Evolutionary conservation across 2,888 invertebrate species (phyloP).

Genomic region (Mongoloraphidia duomilia): DNA sequence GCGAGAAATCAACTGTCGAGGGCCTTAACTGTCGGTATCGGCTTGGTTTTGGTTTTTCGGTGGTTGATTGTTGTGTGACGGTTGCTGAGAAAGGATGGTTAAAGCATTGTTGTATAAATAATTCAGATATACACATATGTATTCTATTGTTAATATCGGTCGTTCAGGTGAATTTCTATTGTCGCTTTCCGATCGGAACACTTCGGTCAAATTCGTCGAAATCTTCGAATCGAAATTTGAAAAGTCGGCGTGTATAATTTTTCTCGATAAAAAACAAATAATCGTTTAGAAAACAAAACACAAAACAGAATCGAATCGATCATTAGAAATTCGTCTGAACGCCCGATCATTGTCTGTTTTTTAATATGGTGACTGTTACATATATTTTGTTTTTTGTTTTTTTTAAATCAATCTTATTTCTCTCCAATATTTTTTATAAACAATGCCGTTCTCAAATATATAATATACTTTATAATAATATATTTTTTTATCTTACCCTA

Average conservation of each 20-base stretch:
- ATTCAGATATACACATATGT: too few species aligned
- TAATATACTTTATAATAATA: slow-evolving; percentile 29
- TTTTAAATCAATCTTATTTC: slow-evolving; percentile 46
- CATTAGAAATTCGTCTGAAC: not conserved
- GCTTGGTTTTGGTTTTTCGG: slow-evolving; percentile 36
- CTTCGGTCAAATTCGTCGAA: too few species aligned
- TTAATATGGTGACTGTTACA: slow-evolving; percentile 9
- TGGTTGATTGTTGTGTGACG: slow-evolving; percentile 31
- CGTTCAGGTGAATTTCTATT: too few species aligned
- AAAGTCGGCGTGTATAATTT: too few species aligned
- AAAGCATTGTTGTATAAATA: slow-evolving; percentile 24
- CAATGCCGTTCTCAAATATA: slow-evolving; percentile 30
- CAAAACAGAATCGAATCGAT: too few species aligned
- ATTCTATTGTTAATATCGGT: too few species aligned
- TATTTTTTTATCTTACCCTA: slow-evolving; percentile 27
- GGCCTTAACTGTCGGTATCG: slow-evolving; percentile 40
- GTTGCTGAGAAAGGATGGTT: slow-evolving; percentile 28
- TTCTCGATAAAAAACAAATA: too few species aligned
- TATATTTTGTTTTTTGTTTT: slow-evolving; percentile 10
- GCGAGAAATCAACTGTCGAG: slow-evolving; percentile 2
- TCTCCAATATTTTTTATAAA: slow-evolving; percentile 35
- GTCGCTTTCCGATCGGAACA: too few species aligned
- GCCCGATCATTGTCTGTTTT: not conserved
- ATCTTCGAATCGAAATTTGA: too few species aligned
- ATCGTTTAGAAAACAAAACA: too few species aligned